These are phyloP conservation scores for Sinodicranocentrus sp. DNA, from an alignment of 2,888 invertebrate species.

Conservation along the genomic window DNA sequence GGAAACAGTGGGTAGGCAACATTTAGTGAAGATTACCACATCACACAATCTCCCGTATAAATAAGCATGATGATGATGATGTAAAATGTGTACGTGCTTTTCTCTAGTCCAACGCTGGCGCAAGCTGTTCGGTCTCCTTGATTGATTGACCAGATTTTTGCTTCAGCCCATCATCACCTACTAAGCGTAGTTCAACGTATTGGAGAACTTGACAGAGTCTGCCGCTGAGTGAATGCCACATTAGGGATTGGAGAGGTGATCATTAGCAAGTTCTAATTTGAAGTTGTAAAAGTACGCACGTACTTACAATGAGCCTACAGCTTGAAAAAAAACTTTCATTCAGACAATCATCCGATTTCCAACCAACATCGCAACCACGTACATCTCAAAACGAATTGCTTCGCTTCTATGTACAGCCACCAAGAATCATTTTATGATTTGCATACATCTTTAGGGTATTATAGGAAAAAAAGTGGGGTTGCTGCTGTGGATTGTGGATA, in stretches of 20 bases:
- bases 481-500: background rate
- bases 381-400: background rate
- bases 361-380: too few species aligned
- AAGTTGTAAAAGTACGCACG: conserved; percentile 45
- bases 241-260: conserved; percentile 34
- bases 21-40: too few species aligned
- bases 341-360: background rate
- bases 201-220: conserved; percentile 2
- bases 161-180: background rate
- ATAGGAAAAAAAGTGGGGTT: background rate
- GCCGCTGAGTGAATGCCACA: conserved; percentile 1
- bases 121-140: conserved; percentile 21
- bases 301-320: conserved; percentile 5
- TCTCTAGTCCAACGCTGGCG: too few species aligned
- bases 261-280: conserved; percentile 40
- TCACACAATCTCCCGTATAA: too few species aligned
- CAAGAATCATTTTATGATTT: conserved; percentile 10
- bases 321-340: conserved; percentile 3
- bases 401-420: background rate
- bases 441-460: conserved; percentile 34
- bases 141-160: conserved; percentile 51
- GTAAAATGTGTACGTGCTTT: too few species aligned
- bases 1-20: conserved; percentile 38
- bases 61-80: too few species aligned
- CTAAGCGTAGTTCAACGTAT: background rate